A percentile compares a stretch with the other conserved stretches of the same genome.
These are phyloP conservation scores for Drosophila buzzatii DNA, from an alignment of 2,888 invertebrate species.

Conservation along the genomic window DNA sequence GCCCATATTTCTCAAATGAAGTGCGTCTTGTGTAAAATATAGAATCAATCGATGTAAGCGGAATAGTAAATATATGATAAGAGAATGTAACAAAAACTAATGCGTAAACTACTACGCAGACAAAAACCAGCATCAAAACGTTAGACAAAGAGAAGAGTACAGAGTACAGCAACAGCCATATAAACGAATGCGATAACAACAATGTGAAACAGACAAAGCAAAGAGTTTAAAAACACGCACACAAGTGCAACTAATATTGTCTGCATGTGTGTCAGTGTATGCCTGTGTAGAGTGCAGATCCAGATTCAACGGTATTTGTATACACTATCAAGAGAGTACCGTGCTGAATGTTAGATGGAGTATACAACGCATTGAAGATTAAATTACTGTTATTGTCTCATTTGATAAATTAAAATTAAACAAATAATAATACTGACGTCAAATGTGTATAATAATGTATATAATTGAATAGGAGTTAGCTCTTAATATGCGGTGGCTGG, in stretches of 20 bases:
- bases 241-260: background rate
- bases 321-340: background rate
- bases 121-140: slow-evolving; percentile 30
- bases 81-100: slow-evolving; percentile 37
- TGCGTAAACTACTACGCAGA: slow-evolving; percentile 46
- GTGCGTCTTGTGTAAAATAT: slow-evolving; percentile 13
- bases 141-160: slow-evolving; percentile 73
- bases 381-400: background rate
- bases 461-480: background rate
- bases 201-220: slow-evolving; percentile 66
- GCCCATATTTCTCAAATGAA: slow-evolving; percentile 4
- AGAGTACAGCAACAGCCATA: slow-evolving; percentile 58
- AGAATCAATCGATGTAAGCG: slow-evolving; percentile 27
- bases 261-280: background rate
- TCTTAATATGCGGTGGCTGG: background rate
- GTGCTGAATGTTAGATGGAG: background rate
- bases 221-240: slow-evolving; percentile 62
- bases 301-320: slow-evolving; percentile 46
- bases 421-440: background rate
- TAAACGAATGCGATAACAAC: slow-evolving; percentile 55
- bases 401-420: background rate
- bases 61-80: slow-evolving; percentile 62
- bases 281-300: slow-evolving; percentile 9
- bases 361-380: background rate
- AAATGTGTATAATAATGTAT: no score